A percentile compares a stretch with the other conserved stretches of the same genome.
These are phyloP conservation scores for Gryllus longicercus DNA, from an alignment of 2,888 invertebrate species.

Conservation along the genomic window DNA sequence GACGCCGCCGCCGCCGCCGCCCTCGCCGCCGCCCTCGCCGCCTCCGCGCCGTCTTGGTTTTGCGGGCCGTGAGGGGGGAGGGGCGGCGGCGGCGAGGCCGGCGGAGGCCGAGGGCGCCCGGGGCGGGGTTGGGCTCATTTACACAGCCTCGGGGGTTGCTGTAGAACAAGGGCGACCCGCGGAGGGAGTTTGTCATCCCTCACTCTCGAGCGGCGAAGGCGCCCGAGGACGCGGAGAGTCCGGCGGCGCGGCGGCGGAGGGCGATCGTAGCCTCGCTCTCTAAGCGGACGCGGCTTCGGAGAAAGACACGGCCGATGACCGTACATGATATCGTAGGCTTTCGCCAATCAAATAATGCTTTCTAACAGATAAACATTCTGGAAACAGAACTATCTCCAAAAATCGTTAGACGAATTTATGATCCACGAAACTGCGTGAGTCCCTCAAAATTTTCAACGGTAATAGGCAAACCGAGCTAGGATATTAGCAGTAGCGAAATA, in stretches of 20 bases:
- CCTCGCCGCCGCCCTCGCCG: background rate
- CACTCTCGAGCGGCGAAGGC: background rate
- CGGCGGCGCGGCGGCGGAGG: background rate
- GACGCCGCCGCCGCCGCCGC: background rate
- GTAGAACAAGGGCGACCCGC: constrained; percentile 17
- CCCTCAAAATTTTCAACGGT: too few relatives aligned
- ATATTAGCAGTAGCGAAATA: too few relatives aligned
- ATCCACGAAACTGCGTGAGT: too few relatives aligned
- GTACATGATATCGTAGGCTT: too few relatives aligned
- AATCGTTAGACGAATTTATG: too few relatives aligned
- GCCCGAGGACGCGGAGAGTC: background rate
- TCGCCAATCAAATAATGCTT: too few relatives aligned
- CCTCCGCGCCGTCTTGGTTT: background rate
- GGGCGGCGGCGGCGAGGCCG: background rate
- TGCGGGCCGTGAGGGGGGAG: background rate
- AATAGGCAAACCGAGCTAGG: too few relatives aligned
- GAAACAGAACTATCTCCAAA: too few relatives aligned
- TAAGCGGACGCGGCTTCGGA: too few relatives aligned
- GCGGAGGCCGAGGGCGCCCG: background rate
- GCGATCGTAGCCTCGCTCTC: background rate
- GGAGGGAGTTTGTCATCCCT: constrained; percentile 17
- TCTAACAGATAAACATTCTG: too few relatives aligned
- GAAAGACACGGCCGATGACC: too few relatives aligned
- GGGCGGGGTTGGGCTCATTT: constrained; percentile 10
- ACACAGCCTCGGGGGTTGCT: constrained; percentile 17